A percentile compares a stretch with the other conserved stretches of the same genome.
Conservation (phyloP, 2,888 invertebrate species). For the Amaurobius ferox region DNA sequence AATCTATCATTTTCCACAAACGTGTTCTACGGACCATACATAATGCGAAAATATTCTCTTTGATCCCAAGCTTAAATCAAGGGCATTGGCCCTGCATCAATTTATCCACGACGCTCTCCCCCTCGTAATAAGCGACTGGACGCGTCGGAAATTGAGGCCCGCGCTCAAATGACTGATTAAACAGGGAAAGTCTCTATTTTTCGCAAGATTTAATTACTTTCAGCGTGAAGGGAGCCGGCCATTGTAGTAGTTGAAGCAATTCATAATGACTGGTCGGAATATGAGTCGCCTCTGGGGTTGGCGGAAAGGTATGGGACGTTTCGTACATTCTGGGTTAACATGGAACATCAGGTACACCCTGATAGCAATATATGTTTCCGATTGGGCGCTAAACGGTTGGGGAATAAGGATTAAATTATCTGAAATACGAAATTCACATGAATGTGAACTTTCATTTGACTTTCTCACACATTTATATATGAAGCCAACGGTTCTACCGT, state of each 20-base stretch:
- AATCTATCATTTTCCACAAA: too few species aligned
- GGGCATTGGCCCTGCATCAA: background rate
- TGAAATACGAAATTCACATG: too few species aligned
- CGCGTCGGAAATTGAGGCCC: conserved; percentile 40
- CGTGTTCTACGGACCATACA: too few species aligned
- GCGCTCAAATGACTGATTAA: conserved; percentile 57
- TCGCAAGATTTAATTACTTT: conserved; percentile 60
- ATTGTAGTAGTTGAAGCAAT: conserved; percentile 42
- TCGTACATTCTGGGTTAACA: too few species aligned
- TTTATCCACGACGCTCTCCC: background rate
- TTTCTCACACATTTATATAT: too few species aligned
- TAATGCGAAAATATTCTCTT: background rate
- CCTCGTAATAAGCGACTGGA: background rate
- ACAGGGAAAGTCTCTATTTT: conserved; percentile 50
- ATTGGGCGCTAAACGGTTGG: too few species aligned
- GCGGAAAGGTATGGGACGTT: background rate
- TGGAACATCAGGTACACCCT: too few species aligned
- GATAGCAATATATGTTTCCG: too few species aligned
- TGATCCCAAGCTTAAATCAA: background rate
- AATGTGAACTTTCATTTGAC: too few species aligned
- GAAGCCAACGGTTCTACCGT: too few species aligned
- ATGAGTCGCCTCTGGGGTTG: background rate
- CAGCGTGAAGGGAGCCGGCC: conserved; percentile 25
- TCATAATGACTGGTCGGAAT: conserved; percentile 19
- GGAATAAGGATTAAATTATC: too few species aligned